phyloP scores from a whole-genome alignment of 2,113 vertebrate genomes.

The Numenius arquata region DNA sequence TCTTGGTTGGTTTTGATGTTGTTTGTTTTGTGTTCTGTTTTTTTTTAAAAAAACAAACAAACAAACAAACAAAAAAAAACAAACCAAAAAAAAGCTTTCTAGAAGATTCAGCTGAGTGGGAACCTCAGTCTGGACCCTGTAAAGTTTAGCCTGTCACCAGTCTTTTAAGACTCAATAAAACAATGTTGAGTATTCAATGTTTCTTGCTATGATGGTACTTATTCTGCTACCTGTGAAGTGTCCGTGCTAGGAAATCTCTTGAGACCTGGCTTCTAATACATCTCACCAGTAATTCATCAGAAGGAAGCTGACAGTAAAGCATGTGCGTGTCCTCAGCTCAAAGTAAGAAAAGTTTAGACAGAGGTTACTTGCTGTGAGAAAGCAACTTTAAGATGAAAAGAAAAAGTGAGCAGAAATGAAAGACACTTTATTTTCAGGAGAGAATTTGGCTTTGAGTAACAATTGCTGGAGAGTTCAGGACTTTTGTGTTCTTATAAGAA shows the following conservation, averaged over 20 bases:
- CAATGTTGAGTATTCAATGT: background rate
- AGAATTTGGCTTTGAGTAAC: background rate
- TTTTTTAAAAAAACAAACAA: background rate
- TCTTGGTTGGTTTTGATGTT: too few species aligned
- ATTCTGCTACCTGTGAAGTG: background rate
- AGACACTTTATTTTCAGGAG: background rate
- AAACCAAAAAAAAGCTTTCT: background rate
- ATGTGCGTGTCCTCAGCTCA: background rate
- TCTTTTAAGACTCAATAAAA: background rate
- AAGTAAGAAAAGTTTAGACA: background rate
- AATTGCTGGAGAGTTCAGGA: background rate
- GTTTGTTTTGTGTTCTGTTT: background rate
- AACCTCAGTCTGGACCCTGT: background rate
- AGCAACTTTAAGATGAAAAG: background rate
- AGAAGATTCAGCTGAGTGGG: background rate
- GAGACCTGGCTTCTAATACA: background rate
- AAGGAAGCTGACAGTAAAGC: background rate
- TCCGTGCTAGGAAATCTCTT: background rate
- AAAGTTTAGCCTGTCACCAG: background rate
- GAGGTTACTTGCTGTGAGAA: background rate
- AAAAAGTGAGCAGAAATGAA: constrained; percentile 1
- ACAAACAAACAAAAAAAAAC: too few species aligned
- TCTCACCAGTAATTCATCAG: background rate
- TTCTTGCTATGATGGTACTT: background rate
- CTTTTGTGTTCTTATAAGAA: background rate